Evolutionary conservation across 2,888 invertebrate genomes (phyloP), one percentile per base, ranked within the genome.

Genomic region (Acanthosepion lycidas): DNA sequence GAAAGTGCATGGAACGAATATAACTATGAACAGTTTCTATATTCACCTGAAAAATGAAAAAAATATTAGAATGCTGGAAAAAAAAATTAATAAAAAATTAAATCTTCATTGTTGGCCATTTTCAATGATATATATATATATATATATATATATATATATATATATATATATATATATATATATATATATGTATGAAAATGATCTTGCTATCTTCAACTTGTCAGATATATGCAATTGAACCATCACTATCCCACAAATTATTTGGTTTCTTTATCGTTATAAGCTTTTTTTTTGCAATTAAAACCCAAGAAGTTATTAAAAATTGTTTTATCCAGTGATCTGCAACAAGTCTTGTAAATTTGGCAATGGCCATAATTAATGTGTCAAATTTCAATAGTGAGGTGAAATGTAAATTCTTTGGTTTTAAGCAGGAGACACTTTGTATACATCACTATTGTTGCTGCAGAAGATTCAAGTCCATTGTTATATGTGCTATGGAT

Each of bases 381-480:
- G 78, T 78, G 78, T 78, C 78, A 78, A 78, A 78, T 78, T 78
- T 78, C n/a, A 78, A 78, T 33, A 12, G n/a, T 15, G n/a, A 33
- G 23, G 78, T 33, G 15, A 78, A 42, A 78, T n/a, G 78, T 33
- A 78, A 78, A 78, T 78, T 78, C 78, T 78, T 78, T n/a, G 33
- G n/a, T 78, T 78, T 78, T 78, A 78, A 78, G 78, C n/a, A 33
- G 78, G n/a, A 78, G 78, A n/a, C 78, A 78, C 78, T 78, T 78
- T 78, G 78, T 78, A 78, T 78, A 78, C 78, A 78, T 78, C n/a
- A 33, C 78, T 78, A 12, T 78, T 78, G n/a, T 33, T 78, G 33
- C 78, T n/a, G 33, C 78, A 78, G 78, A 33, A n/a, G 78, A 78
- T 33, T 78, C 78, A 78, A 78, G 78, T 78, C 78, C 4, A 78